Percentiles rank a stretch among this genome's conserved stretches.
Evolutionary conservation across 2,797 vertebrate genomes (phyloP).

Genomic region (Erithacus rubecula): DNA sequence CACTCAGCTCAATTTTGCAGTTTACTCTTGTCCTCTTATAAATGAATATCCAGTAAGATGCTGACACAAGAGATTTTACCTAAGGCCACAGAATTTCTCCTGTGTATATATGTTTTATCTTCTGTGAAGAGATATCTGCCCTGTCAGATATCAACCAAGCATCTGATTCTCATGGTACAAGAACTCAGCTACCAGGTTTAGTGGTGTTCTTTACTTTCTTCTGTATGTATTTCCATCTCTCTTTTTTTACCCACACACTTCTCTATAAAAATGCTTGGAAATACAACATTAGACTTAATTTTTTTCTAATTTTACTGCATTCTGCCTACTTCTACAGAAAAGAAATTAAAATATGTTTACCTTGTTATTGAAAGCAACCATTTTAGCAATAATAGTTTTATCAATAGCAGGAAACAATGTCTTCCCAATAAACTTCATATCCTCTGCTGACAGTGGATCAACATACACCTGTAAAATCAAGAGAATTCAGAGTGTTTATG

Average conservation of each 20-base stretch:
- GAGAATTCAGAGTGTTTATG: not conserved
- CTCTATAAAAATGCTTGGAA: not conserved
- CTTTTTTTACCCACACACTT: not conserved
- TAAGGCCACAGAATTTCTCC: not conserved
- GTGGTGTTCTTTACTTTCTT: not conserved
- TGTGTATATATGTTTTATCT: not conserved
- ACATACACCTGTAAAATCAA: conserved; percentile 86
- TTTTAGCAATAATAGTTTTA: conserved; percentile 84
- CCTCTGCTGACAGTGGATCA: conserved; percentile 89
- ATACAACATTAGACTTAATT: not conserved
- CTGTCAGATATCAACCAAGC: not conserved
- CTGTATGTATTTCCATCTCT: not conserved
- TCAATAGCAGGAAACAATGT: conserved; percentile 89
- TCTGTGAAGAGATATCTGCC: not conserved
- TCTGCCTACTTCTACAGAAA: not conserved
- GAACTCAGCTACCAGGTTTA: not conserved
- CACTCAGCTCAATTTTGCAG: not conserved
- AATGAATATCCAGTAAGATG: not conserved
- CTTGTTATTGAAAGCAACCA: conserved; percentile 94
- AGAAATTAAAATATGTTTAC: conserved; percentile 64
- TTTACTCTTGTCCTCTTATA: not conserved
- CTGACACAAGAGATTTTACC: not conserved
- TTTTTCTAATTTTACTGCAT: not conserved
- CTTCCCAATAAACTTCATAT: conserved; percentile 92
- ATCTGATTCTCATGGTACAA: not conserved